phyloP scores from a whole-genome alignment of 2,888 invertebrate species.

The Autographa gamma region DNA sequence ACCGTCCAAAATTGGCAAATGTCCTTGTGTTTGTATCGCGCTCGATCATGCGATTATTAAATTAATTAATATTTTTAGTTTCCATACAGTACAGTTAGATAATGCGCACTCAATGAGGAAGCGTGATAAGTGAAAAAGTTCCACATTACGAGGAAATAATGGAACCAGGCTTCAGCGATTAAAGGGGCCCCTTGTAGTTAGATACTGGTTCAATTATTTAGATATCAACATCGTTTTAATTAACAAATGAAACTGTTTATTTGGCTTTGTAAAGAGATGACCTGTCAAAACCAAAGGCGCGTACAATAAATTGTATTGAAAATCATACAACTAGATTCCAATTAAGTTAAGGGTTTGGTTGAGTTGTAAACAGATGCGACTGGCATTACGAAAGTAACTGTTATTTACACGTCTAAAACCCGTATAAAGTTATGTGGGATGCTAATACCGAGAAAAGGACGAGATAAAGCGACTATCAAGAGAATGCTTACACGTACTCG shows the following conservation, averaged over 20 bases:
- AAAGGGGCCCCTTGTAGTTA: slow-evolving; percentile 29
- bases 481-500: neutral
- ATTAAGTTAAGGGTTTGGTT: neutral
- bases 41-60: neutral
- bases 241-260: slow-evolving; percentile 26
- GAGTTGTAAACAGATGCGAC: neutral
- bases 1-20: too few relatives aligned
- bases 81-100: slow-evolving; percentile 28
- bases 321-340: slow-evolving; percentile 3
- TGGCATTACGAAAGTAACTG: neutral
- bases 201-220: slow-evolving; percentile 12
- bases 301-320: slow-evolving; percentile 23
- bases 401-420: slow-evolving; percentile 2
- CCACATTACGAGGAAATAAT: slow-evolving; percentile 40
- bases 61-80: slow-evolving; percentile 31
- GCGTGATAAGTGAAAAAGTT: slow-evolving; percentile 34
- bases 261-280: slow-evolving; percentile 32
- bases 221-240: neutral
- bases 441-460: neutral
- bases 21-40: neutral
- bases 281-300: slow-evolving; percentile 10
- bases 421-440: neutral
- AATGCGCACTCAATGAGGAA: slow-evolving; percentile 39
- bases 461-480: neutral
- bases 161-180: slow-evolving; percentile 13